Base-by-base conservation (phyloP, 2,888 invertebrate genomes). In the Heliconius cydno region DNA sequence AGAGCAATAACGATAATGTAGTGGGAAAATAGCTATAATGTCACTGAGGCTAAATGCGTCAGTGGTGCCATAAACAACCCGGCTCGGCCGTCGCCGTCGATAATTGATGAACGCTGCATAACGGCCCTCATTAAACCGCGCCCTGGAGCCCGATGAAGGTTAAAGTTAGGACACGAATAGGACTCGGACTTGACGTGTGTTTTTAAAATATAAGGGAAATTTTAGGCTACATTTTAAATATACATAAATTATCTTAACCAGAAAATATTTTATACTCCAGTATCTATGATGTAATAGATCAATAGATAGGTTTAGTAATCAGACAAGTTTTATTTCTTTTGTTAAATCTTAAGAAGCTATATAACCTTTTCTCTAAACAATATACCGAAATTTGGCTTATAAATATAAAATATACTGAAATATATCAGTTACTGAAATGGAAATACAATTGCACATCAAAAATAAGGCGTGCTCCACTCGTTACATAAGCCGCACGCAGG, bases 91-190 rank as follows among this genome's bases (percentile, higher is more conserved):
- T 91, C 91, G 88, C 91, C 89, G 91, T 91, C 94, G 94, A 94
- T 94, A 94, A 95, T 94, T 94, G 94, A 94, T 91, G 92, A 91
- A 91, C 93, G 91, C 92, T 94, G 92, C 93, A 91, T 93, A 89
- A 88, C 89, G 89, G 86, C 88, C 91, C 92, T 95, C 94, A 93
- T 95, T 94, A 94, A 91, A 92, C 90, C 90, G 90, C 90, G 94
- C 92, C 91, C 93, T 91, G 91, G 89, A 94, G 93, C 90, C 87
- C 84, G 87, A 85, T 88, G 92, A 94, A 94, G 94, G 94, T 91
- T 91, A 90, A 86, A 85, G 86, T 85, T 84, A 88, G 89, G 90
- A 88, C 88, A 87, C 85, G 87, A 88, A 87, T 87, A 85, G 46
- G 63, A 41, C 41, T 75, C n/a, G 28, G 63, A 65, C 38, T 25